Evolutionary conservation across 2,797 vertebrate genomes (phyloP), one percentile per base, ranked within the genome.

Genomic region (Orientallactaga sibirica): DNA sequence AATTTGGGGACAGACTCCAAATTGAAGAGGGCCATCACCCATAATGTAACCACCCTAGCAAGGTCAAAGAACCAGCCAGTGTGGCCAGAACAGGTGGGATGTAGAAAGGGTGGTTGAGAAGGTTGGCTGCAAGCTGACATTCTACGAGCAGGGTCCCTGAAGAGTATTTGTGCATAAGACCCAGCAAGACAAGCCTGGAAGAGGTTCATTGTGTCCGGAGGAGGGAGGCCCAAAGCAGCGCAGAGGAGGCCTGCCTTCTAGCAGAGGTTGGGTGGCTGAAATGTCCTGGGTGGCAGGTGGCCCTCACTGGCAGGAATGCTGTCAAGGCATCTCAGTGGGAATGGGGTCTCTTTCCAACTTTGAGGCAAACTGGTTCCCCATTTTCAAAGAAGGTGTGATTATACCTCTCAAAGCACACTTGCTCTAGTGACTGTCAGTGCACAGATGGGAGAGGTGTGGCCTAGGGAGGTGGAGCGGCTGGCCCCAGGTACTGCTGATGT

Each of bases 401-500:
- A 16, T 7, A 62, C 18, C 2, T 14, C 71, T 58, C 58, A n/a
- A 15, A 20, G 1, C 67, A n/a, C 16, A 1, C 1, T 4, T 7
- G 0, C 1, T 0, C 22, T 15, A 9, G 19, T 33, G 27, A 3
- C 29, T 4, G 11, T 8, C 3, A 3, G 14, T 27, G 33, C 7
- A 16, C 2, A 10, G n/a, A 10, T 14, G 48, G 76, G 61, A n/a
- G 14, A n/a, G 9, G 64, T 0, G 4, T 27, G 74, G 37, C 67
- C 5, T 61, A 3, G 29, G 12, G 70, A 33, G 4, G 73, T 6
- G 11, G 27, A 24, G 14, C 15, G 0, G 3, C 22, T 14, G n/a
- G 52, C 67, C 71, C 61, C 20, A 67, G 29, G 1, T 29, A 61
- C 55, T 62, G 62, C 61, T 22, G n/a, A 29, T 2, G 22, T 8